These are phyloP conservation scores for Luscinia luscinia DNA, from an alignment of 2,797 vertebrate genomes.

Conservation along the genomic window DNA sequence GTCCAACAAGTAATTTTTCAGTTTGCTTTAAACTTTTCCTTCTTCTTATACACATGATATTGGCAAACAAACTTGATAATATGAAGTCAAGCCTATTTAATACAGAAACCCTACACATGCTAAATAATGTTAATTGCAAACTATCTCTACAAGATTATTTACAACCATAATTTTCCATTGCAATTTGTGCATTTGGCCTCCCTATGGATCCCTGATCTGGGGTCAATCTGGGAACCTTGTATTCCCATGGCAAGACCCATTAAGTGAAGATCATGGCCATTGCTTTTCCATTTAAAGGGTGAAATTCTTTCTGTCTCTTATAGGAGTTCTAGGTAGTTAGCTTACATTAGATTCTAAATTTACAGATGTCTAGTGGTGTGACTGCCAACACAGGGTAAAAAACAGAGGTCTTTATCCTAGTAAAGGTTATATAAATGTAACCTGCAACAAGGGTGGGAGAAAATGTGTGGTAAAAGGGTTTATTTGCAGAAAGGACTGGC, in stretches of 20 bases:
- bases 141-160: neutral
- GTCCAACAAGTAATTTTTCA: neutral
- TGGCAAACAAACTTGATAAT: neutral
- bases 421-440: neutral
- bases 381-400: neutral
- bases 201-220: neutral
- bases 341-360: neutral
- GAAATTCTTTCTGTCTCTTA: neutral
- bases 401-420: fast-evolving
- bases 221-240: neutral
- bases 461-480: neutral
- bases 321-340: neutral
- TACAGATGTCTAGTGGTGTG: neutral
- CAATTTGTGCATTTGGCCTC: neutral
- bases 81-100: neutral
- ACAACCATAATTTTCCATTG: neutral
- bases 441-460: neutral
- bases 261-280: neutral
- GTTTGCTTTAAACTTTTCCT: neutral
- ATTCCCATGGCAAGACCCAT: fast-evolving
- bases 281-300: neutral
- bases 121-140: neutral
- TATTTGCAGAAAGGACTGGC: neutral
- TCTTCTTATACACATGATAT: neutral
- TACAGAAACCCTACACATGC: neutral